Evolutionary conservation across 2,113 vertebrate species (phyloP), one percentile per base, ranked within the genome.

Genomic region (Grammomys dolichurus): DNA sequence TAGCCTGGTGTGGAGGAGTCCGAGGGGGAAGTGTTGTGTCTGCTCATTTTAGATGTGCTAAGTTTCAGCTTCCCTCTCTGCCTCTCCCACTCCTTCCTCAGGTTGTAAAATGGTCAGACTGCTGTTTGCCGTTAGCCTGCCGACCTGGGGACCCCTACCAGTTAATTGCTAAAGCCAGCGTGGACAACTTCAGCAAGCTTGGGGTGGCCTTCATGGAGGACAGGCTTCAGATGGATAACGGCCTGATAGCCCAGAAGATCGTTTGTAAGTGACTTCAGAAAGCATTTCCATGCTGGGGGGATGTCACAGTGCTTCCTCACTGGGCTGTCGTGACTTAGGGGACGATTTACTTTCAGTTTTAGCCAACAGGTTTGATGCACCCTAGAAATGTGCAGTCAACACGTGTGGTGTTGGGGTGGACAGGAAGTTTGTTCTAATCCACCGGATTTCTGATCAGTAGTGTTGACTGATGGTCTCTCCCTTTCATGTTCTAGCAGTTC

Each of bases 141-240:
- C 98, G 98, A 85, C 98, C 99, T 19, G 99, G 98, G 1, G 98
- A 99, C 67, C 99, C 99, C 0, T 99, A 99, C 92, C 98, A 98
- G 7, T 97, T 99, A 2, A 98, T 99, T 85, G 99, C 99, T 82
- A 98, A 98, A 98, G 98, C 99, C 14, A 99, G 98, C 0, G 95
- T 99, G 80, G 99, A 99, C 43, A 98, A 99, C 98, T 99, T 99
- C 98, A 99, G 99, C 96, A 98, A 97, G 69, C 98, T 99, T 3
- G 99, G 99, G 1, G 99, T 99, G 96, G 99, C 99, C 0, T 99
- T 99, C 95, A 98, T 99, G 97, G 99, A 99, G 97, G 99, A 99
- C 90, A 99, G 99, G 40, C 99, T 99, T 33, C 99, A 98, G 85
- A 99, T 99, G 99, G 99, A 99, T 58, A 97, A 99, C 1, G 99